Conservation (phyloP, 1,140 invertebrate species). For the Penaeus indicus region DNA sequence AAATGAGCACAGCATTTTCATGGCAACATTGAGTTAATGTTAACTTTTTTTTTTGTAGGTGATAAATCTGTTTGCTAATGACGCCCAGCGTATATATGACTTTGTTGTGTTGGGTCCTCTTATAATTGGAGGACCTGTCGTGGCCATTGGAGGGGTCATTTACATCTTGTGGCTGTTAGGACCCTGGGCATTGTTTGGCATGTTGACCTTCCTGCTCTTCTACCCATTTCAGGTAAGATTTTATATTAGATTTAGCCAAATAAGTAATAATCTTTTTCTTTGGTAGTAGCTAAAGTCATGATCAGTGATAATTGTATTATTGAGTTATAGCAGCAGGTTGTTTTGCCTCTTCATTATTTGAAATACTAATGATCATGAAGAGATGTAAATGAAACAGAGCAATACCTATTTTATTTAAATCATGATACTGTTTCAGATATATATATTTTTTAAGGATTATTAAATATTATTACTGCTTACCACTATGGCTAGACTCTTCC, state of each 20-base stretch:
- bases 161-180: conserved; percentile 78
- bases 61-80: conserved; percentile 80
- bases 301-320: neutral
- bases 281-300: neutral
- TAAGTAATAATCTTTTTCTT: neutral
- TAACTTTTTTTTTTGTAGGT: conserved; percentile 71
- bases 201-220: conserved; percentile 77
- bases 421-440: too few species aligned
- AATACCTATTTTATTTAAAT: too few species aligned
- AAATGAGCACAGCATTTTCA: too few species aligned
- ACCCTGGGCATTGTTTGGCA: conserved; percentile 76
- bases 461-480: too few species aligned
- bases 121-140: conserved; percentile 77
- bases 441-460: too few species aligned
- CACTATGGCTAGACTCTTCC: too few species aligned
- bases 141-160: conserved; percentile 74
- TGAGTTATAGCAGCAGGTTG: neutral
- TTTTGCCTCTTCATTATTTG: neutral
- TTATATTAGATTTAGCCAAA: neutral
- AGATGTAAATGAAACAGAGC: too few species aligned
- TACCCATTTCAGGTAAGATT: conserved; percentile 78
- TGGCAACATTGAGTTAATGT: too few species aligned
- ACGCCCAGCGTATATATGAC: conserved; percentile 79
- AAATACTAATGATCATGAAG: neutral
- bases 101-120: conserved; percentile 76